Conservation (phyloP, 1,140 invertebrate genomes). For the Atta cephalotes region DNA sequence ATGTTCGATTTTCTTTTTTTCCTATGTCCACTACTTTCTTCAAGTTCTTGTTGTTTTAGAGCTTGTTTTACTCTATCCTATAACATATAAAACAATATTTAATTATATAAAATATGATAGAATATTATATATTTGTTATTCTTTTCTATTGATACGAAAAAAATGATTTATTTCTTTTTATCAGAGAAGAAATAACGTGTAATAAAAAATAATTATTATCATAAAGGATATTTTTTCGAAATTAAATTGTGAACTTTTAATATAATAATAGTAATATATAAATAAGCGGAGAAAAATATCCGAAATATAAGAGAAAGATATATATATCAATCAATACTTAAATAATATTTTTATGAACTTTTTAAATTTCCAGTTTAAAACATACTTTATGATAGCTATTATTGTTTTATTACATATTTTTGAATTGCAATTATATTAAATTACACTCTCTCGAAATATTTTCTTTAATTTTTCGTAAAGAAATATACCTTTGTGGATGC, state of each 20-base stretch:
- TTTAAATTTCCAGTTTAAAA: too few species aligned
- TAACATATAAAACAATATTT: constrained; percentile 30
- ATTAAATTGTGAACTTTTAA: too few species aligned
- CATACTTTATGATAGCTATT: too few species aligned
- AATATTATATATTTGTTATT: neutral
- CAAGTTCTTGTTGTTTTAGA: constrained; percentile 90
- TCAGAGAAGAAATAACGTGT: too few species aligned
- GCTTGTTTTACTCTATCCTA: constrained; percentile 91
- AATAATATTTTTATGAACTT: too few species aligned
- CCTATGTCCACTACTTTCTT: constrained; percentile 90
- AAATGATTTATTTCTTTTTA: neutral
- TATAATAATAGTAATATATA: too few species aligned
- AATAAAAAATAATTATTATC: too few species aligned
- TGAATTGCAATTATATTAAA: neutral
- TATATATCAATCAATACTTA: too few species aligned
- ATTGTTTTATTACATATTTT: too few species aligned
- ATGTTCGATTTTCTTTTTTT: constrained; percentile 87
- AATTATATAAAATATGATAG: neutral
- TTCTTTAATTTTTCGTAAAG: neutral
- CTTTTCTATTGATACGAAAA: neutral
- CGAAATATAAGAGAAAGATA: too few species aligned
- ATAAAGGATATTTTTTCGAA: too few species aligned
- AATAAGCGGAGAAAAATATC: too few species aligned
- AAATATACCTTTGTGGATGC: constrained; percentile 85
- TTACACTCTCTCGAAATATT: neutral